Conservation (phyloP, 2,797 vertebrate species). For the Argentina silus region DNA sequence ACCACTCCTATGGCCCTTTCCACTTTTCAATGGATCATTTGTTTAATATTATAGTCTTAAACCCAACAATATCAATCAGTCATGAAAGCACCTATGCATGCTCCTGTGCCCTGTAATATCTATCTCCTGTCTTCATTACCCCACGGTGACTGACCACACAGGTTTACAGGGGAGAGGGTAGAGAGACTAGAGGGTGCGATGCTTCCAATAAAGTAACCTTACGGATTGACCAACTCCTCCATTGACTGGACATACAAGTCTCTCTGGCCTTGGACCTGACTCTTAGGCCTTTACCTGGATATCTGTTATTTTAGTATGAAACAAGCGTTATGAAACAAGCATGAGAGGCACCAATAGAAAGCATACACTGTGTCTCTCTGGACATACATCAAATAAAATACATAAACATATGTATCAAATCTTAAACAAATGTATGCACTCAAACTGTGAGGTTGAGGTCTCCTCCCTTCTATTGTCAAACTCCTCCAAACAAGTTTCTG, state of each 20-base stretch:
- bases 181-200: background rate
- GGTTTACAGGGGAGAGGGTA: slow-evolving; percentile 34
- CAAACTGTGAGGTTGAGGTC: slow-evolving; percentile 35
- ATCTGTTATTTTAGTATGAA: background rate
- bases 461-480: no score
- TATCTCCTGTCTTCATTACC: slow-evolving; percentile 55
- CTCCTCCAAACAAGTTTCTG: slow-evolving; percentile 45
- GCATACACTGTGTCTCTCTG: background rate
- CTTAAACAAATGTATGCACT: slow-evolving; percentile 1
- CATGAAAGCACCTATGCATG: slow-evolving; percentile 67
- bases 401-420: slow-evolving; percentile 20
- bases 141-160: slow-evolving; percentile 46
- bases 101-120: slow-evolving; percentile 54
- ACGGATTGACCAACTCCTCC: background rate
- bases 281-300: background rate
- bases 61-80: slow-evolving; percentile 75
- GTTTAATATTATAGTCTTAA: slow-evolving; percentile 74
- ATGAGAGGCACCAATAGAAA: background rate
- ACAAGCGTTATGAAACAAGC: background rate
- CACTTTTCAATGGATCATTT: slow-evolving; percentile 67
- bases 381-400: background rate
- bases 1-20: slow-evolving; percentile 38
- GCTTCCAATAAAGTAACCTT: background rate
- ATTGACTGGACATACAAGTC: background rate
- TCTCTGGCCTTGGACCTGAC: background rate